Evolutionary conservation across 2,888 invertebrate species (phyloP), one percentile per base, ranked within the genome.

Genomic region (Zaprionus lineosus): DNA sequence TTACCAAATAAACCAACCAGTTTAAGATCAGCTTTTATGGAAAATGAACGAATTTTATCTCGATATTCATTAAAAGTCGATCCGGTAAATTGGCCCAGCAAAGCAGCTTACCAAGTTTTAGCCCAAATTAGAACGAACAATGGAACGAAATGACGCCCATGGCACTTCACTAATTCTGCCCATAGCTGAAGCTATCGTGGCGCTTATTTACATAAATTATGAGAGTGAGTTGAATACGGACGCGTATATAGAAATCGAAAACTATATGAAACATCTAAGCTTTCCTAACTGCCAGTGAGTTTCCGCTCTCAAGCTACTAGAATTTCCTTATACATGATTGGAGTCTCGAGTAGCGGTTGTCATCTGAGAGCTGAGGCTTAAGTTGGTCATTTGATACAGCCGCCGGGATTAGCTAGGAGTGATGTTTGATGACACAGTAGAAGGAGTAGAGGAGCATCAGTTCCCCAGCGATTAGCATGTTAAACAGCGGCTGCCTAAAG

Each of bases 291-390:
- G 39, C 53, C 53, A 48, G 56, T 70, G 73, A 59, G 77, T 77
- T 72, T 78, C 78, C 78, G 78, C 65, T 78, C 82, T 53, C 78
- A 78, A 74, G 78, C 77, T 72, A 72, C 78, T 78, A 67, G 57
- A 72, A 47, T 78, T 78, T 78, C 78, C 34, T 57, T 50, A 26
- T 36, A 53, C 60, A 58, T 61, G 70, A 59, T 74, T 68, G 58
- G 69, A 63, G 55, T 43, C 29, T 40, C 37, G 37, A 64, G 51
- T 65, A 58, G 55, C 60, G 37, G 55, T 29, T 66, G 60, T 52
- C 43, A 50, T 57, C 75, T 68, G 62, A 56, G 46, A 65, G 31
- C 40, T n/a, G n/a, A n/a, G n/a, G n/a, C n/a, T 58, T 47, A 70
- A 67, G 51, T 52, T 59, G 75, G 79, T 73, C 65, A 79, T 70